Evolutionary conservation across 1,140 invertebrate genomes (phyloP).

Genomic region (Sminthurinus signatus): DNA sequence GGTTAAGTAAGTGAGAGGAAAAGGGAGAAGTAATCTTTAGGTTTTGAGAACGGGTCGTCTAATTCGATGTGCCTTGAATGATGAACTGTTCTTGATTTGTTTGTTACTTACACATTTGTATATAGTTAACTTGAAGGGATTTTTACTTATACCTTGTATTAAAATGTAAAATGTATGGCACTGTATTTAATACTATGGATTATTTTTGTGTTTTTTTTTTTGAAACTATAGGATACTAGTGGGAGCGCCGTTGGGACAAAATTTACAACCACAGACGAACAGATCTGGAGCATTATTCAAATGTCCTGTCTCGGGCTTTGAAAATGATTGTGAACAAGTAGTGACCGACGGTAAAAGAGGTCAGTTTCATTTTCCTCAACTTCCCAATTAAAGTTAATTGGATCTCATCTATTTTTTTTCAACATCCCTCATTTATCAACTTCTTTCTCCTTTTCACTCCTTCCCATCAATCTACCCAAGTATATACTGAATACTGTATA

Average conservation of each 20-base stretch:
- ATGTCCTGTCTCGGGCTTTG: conserved; percentile 64
- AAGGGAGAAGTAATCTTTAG: too few species aligned
- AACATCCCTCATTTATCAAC: conserved; percentile 29
- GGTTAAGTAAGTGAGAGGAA: too few species aligned
- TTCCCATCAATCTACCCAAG: conserved; percentile 2
- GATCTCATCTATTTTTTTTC: conserved; percentile 19
- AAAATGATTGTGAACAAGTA: conserved; percentile 70
- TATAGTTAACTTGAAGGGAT: too few species aligned
- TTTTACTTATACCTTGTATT: too few species aligned
- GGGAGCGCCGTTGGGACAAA: conserved; percentile 81
- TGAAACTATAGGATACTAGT: conserved; percentile 71
- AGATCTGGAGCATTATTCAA: conserved; percentile 80
- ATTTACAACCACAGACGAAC: conserved; percentile 73
- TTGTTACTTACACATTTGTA: too few species aligned
- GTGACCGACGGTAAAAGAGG: conserved; percentile 75
- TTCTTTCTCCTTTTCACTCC: conserved; percentile 8
- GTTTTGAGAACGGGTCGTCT: too few species aligned
- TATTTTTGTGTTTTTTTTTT: too few species aligned
- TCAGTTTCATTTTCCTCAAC: conserved; percentile 48
- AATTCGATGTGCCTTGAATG: too few species aligned
- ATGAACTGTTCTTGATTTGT: too few species aligned
- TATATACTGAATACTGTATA: too few species aligned
- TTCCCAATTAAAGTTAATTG: conserved; percentile 28
- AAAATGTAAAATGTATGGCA: too few species aligned
- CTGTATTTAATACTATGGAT: too few species aligned